Base-by-base conservation (phyloP, 2,113 vertebrate species). In the Gobiocypris rarus region DNA sequence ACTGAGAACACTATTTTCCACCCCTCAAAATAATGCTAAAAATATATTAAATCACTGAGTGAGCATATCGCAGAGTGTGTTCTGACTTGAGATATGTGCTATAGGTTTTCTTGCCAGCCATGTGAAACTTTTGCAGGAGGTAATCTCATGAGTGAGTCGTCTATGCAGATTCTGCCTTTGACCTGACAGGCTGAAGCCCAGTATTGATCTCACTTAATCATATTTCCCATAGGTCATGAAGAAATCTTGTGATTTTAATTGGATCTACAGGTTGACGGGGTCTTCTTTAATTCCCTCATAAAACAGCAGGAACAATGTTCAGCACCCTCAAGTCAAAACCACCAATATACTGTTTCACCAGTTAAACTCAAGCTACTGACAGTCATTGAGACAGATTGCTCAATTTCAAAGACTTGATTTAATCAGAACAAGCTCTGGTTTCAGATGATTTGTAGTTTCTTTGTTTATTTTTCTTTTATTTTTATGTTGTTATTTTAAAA, bases 1-100 rank as follows among this genome's bases (percentile, higher is more conserved):
- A 54, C 86, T 89, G 73, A 92, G 92, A 89, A 75, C 26, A 77
- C 89, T 90, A 48, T 81, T 67, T 84, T 69, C 48, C 87, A 59
- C 76, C 81, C 88, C 81, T 80, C 26, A 75, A 11, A 48, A 54
- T 8, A 45, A 10, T 3, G 38, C 19, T 28, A 65, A 48, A 59
- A 31, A 45, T 1, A 1, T 13, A 78, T 31, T 8, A 34, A 50
- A 22, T 65, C 17, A 65, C 59, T 10, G 73, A 9, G 43, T 26
- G 9, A 61, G 45, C 34, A 61, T 77, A 4, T 61, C 38, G 7
- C 7, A 17, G 38, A 19, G 76, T 43, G 56, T 26, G 77, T 67
- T 67, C 43, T 80, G 77, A 80, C 77, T 80, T 80, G 77, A 80
- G 77, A 80, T 31, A 1, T 65, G 61, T 50, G 34, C 34, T 45